A percentile compares a stretch with the other conserved stretches of the same genome.
Evolutionary conservation across 2,113 vertebrate genomes (phyloP).

Genomic region (Mirounga angustirostris): DNA sequence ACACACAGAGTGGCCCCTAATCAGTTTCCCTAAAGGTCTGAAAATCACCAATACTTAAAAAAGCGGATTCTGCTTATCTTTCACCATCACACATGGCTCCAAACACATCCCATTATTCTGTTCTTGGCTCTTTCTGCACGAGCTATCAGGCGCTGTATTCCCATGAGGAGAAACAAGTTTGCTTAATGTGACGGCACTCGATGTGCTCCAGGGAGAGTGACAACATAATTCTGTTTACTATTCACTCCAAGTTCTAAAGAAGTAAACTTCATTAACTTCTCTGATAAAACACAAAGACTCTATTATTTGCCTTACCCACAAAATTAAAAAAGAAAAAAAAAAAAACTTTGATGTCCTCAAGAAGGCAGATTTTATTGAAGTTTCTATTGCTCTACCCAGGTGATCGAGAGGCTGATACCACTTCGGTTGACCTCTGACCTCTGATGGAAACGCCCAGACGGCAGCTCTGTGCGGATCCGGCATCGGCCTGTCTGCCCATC

Average conservation of each 20-base stretch:
- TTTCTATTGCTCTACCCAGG: conserved; percentile 76
- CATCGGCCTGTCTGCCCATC: background rate
- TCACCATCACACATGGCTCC: background rate
- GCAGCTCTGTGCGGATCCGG: background rate
- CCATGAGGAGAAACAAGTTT: conserved; percentile 76
- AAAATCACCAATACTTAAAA: background rate
- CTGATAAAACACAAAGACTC: conserved; percentile 83
- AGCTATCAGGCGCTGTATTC: conserved; percentile 22
- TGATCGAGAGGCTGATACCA: conserved; percentile 11
- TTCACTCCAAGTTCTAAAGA: conserved; percentile 78
- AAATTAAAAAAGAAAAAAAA: conserved; percentile 73
- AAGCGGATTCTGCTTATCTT: background rate
- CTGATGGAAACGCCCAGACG: background rate
- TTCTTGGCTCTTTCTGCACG: background rate
- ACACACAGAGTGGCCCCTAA: background rate
- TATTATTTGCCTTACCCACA: conserved; percentile 82
- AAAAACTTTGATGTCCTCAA: conserved; percentile 83
- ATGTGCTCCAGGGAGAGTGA: conserved; percentile 76
- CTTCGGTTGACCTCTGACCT: conserved; percentile 78
- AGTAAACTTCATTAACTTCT: conserved; percentile 86
- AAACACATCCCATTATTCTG: background rate
- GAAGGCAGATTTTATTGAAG: conserved; percentile 78
- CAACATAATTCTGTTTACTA: conserved; percentile 81
- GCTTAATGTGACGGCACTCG: conserved; percentile 78
- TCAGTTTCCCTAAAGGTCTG: background rate